Base-by-base conservation (phyloP, 2,797 vertebrate species). In the Lepilemur septentrionalis region DNA sequence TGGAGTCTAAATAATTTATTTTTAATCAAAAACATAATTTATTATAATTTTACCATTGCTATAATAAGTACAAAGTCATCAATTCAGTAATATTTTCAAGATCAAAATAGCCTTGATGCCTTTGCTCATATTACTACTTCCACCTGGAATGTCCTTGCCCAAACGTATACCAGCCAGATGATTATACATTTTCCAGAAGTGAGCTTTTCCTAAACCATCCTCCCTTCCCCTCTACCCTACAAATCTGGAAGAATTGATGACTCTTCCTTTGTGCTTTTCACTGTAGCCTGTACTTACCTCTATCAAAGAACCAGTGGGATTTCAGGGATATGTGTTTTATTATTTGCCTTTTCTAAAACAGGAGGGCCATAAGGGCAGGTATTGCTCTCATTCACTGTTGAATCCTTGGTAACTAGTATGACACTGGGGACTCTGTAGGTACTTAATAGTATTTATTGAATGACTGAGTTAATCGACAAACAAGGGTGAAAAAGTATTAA, bases 1-100 rank as follows among this genome's bases (percentile, higher is more conserved):
- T 94, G 88, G 72, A 78, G 7, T 67, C 91, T 91, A 76, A 94
- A 61, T 91, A 84, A 61, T 75, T 89, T 86, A 32, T 38, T 85
- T 72, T 63, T 41, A 70, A 79, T 23, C 2, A 50, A 80, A 48
- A 72, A 67, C 20, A 65, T 22, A 65, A 67, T 32, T n/a, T 84
- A 70, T 72, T 94, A 41, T 50, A 55, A 85, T 65, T 92, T 92
- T 78, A 73, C 20, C 18, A 0, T 78, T 25, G 23, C 9, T 61
- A 73, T 89, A 76, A 76, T 78, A 67, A 69, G 43, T 88, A 76
- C 3, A 82, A 93, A 61, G 28, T 69, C 6, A 15, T 59, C 32
- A 50, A 65, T 43, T 91, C 46, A 57, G 25, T 72, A 96, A 25
- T 73, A 72, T 78, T 92, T 81, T 35, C 32, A 67, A 67, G 32